These are phyloP conservation scores for Periparus ater DNA, from an alignment of 2,797 vertebrate species.

Conservation along the genomic window DNA sequence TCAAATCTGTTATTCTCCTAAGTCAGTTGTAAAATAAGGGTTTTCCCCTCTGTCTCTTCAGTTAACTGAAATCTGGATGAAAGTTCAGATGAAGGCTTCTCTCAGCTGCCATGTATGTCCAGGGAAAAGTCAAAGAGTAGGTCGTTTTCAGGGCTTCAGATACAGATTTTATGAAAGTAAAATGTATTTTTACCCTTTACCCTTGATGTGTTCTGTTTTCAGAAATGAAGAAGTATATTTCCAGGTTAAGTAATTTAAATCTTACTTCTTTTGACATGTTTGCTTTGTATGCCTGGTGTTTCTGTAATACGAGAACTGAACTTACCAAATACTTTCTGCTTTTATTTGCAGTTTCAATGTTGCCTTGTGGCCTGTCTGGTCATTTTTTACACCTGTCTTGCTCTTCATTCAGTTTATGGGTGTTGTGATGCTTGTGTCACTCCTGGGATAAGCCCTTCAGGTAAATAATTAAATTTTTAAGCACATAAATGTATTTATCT, in stretches of 20 bases:
- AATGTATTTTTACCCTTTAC: not conserved
- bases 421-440: constrained; percentile 91
- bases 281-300: not conserved
- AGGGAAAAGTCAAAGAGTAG: not conserved
- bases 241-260: not conserved
- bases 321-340: not conserved
- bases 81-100: not conserved
- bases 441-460: constrained; percentile 84
- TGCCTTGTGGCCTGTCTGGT: constrained; percentile 94
- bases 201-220: not conserved
- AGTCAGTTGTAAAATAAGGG: not conserved
- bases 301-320: not conserved
- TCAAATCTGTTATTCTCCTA: not conserved
- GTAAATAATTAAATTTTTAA: constrained; percentile 62
- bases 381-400: constrained; percentile 90
- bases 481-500: not conserved
- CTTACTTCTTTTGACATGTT: not conserved
- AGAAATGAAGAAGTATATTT: not conserved
- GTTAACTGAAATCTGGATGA: not conserved
- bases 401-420: constrained; percentile 98
- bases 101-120: not conserved
- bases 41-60: not conserved
- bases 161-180: not conserved
- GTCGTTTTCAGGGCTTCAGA: not conserved
- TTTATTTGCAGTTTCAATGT: constrained; percentile 86